Base-by-base conservation (phyloP, 1,140 invertebrate genomes). In the Zaprionus tsacasi region DNA sequence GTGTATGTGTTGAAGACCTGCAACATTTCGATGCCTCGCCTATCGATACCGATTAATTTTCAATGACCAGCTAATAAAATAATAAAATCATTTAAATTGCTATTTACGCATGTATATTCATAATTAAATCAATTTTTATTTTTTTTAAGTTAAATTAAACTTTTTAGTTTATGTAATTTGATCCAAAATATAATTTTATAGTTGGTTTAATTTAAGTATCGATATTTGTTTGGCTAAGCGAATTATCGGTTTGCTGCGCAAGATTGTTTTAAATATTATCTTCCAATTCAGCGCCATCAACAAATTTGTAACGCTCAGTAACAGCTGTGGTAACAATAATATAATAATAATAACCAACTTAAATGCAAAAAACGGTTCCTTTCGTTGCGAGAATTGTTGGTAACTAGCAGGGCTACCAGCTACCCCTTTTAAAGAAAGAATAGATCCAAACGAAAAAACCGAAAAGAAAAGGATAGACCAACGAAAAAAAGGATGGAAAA, bases 1-100 rank as follows among this genome's bases (percentile, higher is more conserved):
- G 65, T 58, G 55, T 70, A 71, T 70, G 59, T 55, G 56, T 35
- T 38, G 55, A 59, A 72, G 56, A 60, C 56, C 56, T 60, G 56
- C 66, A 69, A 69, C 15, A 69, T 13, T 58, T 48, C 15, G 33
- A 50, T 27, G 30, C 13, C 12, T 43, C 27, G 27, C 27, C 6
- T 67, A 67, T 67, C 27, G 6, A 48, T 21, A 48, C 0, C 54
- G 17, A 67, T n/a, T 36, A 35, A 5, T n/a, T 57, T 11, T 1
- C n/a, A 67, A 55, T 67, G 10, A 45, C 21, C 21, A 21, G 2
- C 21, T 48, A 67, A n/a, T n/a, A 45, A 48, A 11, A 48, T 48
- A 11, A 0, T 40, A n/a, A 6, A 40, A 40, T 7, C 1, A 40
- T 7, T 11, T 40, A 6, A 40, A n/a, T 40, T n/a, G 6, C n/a